Conservation (phyloP, 64 coral and sea anemone genomes). For the Pocillopora verrucosa region DNA sequence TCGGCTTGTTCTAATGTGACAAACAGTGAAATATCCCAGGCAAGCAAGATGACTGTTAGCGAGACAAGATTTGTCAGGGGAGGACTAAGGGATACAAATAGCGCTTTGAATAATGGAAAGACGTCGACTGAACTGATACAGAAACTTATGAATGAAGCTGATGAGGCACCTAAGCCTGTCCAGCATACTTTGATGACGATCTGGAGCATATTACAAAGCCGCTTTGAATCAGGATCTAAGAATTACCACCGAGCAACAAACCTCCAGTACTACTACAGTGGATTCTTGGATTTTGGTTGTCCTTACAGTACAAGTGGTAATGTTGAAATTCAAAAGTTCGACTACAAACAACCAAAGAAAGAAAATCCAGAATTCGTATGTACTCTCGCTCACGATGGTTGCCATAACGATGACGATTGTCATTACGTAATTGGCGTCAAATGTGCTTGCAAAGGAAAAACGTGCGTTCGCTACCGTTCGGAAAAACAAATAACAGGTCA, state of each 20-base stretch:
- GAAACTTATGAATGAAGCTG: slow-evolving; percentile 43
- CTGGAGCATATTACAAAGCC: slow-evolving; percentile 32
- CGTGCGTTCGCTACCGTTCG: slow-evolving; percentile 43
- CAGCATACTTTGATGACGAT: background rate
- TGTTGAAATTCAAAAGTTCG: slow-evolving; percentile 11
- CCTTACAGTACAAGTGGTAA: background rate
- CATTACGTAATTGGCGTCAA: slow-evolving; percentile 21
- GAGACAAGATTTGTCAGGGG: slow-evolving; percentile 45
- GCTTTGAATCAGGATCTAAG: background rate
- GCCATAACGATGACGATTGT: slow-evolving; percentile 40
- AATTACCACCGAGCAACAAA: slow-evolving; percentile 23
- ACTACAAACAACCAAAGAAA: background rate
- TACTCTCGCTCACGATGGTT: slow-evolving; percentile 27
- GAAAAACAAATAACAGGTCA: slow-evolving; percentile 1
- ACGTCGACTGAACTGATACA: slow-evolving; percentile 10
- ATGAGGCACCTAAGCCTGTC: background rate
- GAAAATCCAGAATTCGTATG: slow-evolving; percentile 32
- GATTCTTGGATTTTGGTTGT: slow-evolving; percentile 36
- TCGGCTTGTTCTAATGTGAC: slow-evolving; percentile 18
- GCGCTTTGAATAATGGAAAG: background rate
- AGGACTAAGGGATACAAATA: slow-evolving; percentile 3
- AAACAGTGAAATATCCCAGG: slow-evolving; percentile 16
- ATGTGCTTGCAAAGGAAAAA: slow-evolving; percentile 19
- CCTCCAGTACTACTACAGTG: slow-evolving; percentile 44
- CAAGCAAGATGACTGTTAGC: background rate